A percentile compares a stretch with the other conserved stretches of the same genome.
phyloP scores from a whole-genome alignment of 2,113 vertebrate genomes.

The Chlorodrepanis virens region DNA sequence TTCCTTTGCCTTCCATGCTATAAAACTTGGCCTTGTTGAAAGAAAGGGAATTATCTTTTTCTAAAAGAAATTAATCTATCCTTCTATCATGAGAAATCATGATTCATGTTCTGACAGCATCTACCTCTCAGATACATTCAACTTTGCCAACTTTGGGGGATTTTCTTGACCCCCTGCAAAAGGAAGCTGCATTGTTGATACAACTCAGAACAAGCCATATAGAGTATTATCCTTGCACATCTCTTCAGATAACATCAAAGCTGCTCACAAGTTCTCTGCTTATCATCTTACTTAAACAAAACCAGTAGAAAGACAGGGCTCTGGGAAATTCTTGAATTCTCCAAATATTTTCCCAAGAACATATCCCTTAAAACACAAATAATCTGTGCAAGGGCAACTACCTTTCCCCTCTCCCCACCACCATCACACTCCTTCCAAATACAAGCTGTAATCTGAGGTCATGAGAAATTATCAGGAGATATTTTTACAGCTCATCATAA shows the following conservation, averaged over 20 bases:
- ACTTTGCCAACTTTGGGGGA: neutral
- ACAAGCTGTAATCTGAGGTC: neutral
- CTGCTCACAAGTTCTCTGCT: neutral
- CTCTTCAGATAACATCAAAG: conserved; percentile 1
- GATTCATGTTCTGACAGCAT: neutral
- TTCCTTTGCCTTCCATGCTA: neutral
- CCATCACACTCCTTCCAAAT: neutral
- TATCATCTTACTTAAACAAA: conserved; percentile 5
- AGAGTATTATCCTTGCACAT: neutral
- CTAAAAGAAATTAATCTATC: neutral
- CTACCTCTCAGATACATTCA: neutral
- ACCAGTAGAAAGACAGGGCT: neutral
- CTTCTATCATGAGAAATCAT: neutral
- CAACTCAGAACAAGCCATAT: neutral
- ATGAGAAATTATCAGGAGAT: conserved; percentile 5
- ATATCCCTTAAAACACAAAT: neutral
- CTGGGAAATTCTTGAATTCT: neutral
- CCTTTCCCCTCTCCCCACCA: neutral
- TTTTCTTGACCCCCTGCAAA: neutral
- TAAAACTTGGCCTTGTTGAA: neutral
- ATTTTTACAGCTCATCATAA: neutral
- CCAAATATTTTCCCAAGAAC: conserved; percentile 12
- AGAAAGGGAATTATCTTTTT: neutral
- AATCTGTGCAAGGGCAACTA: neutral
- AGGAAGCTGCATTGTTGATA: neutral